These are phyloP conservation scores for Sprattus sprattus DNA, from an alignment of 2,113 vertebrate species.

Conservation along the genomic window DNA sequence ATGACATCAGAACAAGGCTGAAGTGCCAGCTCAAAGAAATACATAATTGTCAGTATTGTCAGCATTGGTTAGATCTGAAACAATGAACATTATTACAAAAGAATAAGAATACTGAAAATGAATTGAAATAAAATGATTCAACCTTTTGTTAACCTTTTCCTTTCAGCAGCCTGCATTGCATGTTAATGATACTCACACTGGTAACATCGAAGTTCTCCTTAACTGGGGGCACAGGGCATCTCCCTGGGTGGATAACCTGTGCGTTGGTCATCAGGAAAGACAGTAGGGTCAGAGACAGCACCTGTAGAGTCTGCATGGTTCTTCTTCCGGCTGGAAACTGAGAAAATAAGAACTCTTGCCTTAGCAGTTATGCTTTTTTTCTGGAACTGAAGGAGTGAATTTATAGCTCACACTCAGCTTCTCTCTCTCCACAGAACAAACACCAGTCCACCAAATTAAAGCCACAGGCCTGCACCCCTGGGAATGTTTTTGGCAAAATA, in stretches of 20 bases:
- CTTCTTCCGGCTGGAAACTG: constrained; percentile 41
- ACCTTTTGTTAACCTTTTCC: no score
- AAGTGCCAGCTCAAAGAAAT: no score
- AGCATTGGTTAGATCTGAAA: background rate
- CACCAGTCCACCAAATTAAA: background rate
- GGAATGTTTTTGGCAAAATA: background rate
- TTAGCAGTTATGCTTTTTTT: no score
- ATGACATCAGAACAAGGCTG: no score
- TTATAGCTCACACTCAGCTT: background rate
- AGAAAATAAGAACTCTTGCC: no score
- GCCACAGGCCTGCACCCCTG: background rate
- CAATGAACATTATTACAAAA: background rate
- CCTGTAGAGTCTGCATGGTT: constrained; percentile 60
- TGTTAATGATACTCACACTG: constrained; percentile 45
- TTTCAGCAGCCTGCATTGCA: no score
- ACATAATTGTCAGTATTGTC: no score
- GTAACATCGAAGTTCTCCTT: constrained; percentile 60
- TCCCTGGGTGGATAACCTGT: constrained; percentile 46
- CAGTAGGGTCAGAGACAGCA: constrained; percentile 60
- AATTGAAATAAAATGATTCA: background rate
- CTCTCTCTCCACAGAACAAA: no score
- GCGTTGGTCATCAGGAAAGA: constrained; percentile 46
- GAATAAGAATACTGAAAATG: background rate
- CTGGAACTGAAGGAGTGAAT: background rate
- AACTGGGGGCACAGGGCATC: constrained; percentile 57